Conservation (phyloP, 1,140 invertebrate species). For the Diachasmimorpha longicaudata region DNA sequence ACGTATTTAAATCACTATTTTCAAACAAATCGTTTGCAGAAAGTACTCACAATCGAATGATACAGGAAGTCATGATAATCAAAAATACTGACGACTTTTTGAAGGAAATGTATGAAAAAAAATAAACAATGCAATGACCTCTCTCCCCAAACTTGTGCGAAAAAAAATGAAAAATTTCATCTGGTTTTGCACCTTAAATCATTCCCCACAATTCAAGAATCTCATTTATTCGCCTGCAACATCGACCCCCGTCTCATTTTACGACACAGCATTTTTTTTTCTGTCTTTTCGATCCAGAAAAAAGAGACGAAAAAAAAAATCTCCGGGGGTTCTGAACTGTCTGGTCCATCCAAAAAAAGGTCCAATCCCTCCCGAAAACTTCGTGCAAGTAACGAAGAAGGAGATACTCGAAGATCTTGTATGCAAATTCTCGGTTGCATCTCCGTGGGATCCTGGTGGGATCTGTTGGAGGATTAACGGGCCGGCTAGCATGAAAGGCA, state of each 20-base stretch:
- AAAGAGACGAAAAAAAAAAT: background rate
- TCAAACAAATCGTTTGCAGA: no score
- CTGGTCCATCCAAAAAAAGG: background rate
- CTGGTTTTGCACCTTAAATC: background rate
- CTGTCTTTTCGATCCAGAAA: background rate
- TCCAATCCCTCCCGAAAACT: background rate
- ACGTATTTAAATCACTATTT: no score
- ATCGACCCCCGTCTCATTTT: background rate
- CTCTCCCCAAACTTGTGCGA: no score
- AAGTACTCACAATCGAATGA: no score
- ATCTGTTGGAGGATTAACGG: conserved; percentile 62
- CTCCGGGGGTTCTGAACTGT: background rate
- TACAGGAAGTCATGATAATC: no score
- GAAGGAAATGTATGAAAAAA: no score
- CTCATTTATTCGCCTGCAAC: background rate
- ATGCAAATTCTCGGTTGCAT: conserved; percentile 64
- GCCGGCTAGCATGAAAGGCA: conserved; percentile 61
- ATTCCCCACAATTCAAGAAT: background rate
- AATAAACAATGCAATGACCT: no score
- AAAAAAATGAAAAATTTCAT: no score
- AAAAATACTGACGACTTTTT: no score
- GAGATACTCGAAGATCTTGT: conserved; percentile 58
- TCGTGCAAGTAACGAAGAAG: conserved; percentile 34
- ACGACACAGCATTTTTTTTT: background rate
- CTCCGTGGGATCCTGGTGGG: conserved; percentile 61